These are phyloP conservation scores for Morus bassanus DNA, from an alignment of 2,797 vertebrate species.

Conservation along the genomic window DNA sequence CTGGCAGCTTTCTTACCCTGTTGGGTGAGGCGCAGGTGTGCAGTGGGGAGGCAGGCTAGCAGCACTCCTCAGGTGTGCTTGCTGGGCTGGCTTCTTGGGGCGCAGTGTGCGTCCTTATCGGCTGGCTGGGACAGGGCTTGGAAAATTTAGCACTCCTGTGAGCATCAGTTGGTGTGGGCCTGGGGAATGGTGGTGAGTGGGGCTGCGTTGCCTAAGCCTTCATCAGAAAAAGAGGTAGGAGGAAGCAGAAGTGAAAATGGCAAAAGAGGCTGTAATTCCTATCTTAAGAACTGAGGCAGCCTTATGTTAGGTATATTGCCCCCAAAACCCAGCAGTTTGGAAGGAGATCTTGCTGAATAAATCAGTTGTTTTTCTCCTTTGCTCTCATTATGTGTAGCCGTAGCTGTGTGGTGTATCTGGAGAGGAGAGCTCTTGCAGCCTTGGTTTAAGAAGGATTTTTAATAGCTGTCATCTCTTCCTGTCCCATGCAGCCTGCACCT, in stretches of 20 bases:
- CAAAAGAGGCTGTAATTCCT: background rate
- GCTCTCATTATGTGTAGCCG: accelerated
- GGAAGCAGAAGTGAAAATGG: background rate
- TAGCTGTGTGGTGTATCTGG: background rate
- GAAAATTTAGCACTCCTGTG: background rate
- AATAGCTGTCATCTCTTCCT: background rate
- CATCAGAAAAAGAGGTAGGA: background rate
- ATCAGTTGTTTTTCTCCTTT: background rate
- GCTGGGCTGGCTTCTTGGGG: background rate
- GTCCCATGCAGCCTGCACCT: background rate
- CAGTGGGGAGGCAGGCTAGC: background rate
- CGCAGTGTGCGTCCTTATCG: background rate
- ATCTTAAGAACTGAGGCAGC: background rate
- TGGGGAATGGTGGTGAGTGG: accelerated
- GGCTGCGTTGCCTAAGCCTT: background rate
- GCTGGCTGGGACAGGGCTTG: background rate
- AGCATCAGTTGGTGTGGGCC: background rate
- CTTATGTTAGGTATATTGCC: background rate
- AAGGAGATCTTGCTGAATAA: background rate
- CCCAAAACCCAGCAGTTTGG: background rate
- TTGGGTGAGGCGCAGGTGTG: background rate
- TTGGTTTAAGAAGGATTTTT: background rate
- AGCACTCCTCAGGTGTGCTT: background rate
- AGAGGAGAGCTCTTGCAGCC: background rate
- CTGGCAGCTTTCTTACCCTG: background rate